Conservation (phyloP, 2,113 vertebrate species). For the Gracilinanus agilis region DNA sequence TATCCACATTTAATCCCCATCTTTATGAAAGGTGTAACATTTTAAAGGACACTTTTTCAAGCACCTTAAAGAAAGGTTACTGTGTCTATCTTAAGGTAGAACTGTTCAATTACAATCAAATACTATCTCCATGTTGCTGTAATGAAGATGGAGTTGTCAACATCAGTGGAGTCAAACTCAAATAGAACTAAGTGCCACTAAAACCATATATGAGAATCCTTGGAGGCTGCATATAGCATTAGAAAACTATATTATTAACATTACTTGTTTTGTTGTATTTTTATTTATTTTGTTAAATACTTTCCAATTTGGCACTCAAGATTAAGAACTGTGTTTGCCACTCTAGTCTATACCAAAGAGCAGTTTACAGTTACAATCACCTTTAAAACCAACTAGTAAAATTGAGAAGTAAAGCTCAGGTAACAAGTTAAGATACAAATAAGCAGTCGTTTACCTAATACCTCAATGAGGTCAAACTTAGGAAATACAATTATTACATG, state of each 20-base stretch:
- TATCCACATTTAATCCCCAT: not conserved
- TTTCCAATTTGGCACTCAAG: not conserved
- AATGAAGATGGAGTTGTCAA: not conserved
- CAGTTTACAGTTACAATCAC: not conserved
- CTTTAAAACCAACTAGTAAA: not conserved
- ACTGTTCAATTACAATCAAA: not conserved
- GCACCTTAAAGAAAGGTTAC: not conserved
- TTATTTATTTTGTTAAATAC: not conserved
- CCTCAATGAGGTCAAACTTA: not conserved
- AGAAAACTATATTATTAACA: not conserved
- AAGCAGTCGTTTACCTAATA: not conserved
- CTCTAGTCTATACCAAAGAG: not conserved
- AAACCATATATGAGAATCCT: not conserved
- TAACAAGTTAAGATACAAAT: not conserved
- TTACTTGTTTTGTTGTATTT: not conserved
- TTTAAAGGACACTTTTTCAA: not conserved
- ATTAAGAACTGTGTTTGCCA: not conserved
- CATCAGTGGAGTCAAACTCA: not conserved
- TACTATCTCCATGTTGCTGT: not conserved
- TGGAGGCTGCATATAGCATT: not conserved
- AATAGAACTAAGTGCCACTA: not conserved
- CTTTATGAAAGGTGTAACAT: not conserved
- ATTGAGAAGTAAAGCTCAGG: not conserved
- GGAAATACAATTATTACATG: not conserved
- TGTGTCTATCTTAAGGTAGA: not conserved